These are phyloP conservation scores for Melanaphis sacchari DNA, from an alignment of 1,140 invertebrate species.

Conservation along the genomic window DNA sequence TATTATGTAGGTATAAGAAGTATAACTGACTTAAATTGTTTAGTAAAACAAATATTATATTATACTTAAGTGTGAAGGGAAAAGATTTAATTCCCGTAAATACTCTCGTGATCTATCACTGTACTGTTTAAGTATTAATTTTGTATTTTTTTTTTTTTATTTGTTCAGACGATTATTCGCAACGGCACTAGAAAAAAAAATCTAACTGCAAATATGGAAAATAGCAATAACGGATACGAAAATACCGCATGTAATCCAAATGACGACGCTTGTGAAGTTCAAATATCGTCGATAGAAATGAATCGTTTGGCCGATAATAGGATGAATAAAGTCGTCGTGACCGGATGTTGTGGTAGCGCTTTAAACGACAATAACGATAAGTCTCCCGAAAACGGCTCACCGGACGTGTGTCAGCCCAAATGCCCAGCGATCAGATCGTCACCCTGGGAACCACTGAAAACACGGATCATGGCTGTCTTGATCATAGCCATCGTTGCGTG, in stretches of 20 bases:
- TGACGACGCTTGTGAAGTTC: neutral
- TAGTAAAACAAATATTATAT: neutral
- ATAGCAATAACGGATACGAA: neutral
- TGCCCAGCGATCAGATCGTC: neutral
- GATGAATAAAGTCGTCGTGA: neutral
- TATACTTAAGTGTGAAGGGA: neutral
- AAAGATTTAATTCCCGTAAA: neutral
- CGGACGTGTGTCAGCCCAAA: neutral
- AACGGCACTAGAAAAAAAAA: neutral
- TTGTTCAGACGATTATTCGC: neutral
- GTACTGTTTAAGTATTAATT: neutral
- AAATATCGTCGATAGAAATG: neutral
- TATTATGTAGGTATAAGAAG: neutral
- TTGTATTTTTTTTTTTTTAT: neutral
- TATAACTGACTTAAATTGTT: neutral
- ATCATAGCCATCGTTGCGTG: neutral
- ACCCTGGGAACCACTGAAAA: conserved; percentile 6
- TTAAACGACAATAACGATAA: neutral
- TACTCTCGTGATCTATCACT: neutral
- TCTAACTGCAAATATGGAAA: neutral
- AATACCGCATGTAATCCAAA: neutral
- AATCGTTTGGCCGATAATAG: neutral
- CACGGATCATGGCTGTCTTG: neutral
- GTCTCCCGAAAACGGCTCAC: neutral
- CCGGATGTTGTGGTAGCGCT: neutral